These are phyloP conservation scores for Nixonia krombeini DNA, from an alignment of 1,140 invertebrate genomes.

Conservation along the genomic window DNA sequence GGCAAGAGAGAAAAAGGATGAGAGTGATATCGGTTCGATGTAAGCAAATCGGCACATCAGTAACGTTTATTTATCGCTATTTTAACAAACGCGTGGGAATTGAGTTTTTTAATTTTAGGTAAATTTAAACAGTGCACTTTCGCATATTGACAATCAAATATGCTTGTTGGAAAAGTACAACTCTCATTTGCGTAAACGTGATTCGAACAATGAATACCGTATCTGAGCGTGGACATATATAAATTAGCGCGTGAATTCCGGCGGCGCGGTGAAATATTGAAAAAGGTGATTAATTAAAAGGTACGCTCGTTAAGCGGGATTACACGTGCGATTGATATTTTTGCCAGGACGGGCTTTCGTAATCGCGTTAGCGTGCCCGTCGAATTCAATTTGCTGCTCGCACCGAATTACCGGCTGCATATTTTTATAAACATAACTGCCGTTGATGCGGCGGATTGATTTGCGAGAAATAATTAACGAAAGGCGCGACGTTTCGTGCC, in stretches of 20 bases:
- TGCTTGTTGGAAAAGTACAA: constrained; percentile 43
- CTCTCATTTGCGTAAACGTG: constrained; percentile 46
- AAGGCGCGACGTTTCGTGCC: constrained; percentile 1
- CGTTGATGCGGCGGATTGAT: constrained; percentile 44
- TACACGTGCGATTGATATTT: constrained; percentile 66
- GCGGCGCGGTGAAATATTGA: constrained; percentile 58
- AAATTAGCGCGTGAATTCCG: constrained; percentile 48
- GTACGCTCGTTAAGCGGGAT: constrained; percentile 63
- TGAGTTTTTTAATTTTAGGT: too few species aligned
- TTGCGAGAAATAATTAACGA: constrained; percentile 42
- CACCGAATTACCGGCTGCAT: constrained; percentile 37
- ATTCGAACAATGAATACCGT: constrained; percentile 33
- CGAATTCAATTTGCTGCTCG: constrained; percentile 63
- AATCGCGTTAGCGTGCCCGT: constrained; percentile 62
- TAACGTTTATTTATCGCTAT: too few species aligned
- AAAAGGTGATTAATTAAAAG: constrained; percentile 66
- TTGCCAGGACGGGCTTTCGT: constrained; percentile 55
- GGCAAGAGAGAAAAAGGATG: too few species aligned
- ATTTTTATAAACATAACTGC: constrained; percentile 46
- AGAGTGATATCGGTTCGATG: too few species aligned
- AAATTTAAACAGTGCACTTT: too few species aligned
- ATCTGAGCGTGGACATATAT: constrained; percentile 43
- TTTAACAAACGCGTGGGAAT: too few species aligned
- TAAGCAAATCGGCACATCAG: too few species aligned
- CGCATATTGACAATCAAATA: constrained; percentile 51